Base-by-base conservation (phyloP, 2,888 invertebrate species). In the Erebia ligea region DNA sequence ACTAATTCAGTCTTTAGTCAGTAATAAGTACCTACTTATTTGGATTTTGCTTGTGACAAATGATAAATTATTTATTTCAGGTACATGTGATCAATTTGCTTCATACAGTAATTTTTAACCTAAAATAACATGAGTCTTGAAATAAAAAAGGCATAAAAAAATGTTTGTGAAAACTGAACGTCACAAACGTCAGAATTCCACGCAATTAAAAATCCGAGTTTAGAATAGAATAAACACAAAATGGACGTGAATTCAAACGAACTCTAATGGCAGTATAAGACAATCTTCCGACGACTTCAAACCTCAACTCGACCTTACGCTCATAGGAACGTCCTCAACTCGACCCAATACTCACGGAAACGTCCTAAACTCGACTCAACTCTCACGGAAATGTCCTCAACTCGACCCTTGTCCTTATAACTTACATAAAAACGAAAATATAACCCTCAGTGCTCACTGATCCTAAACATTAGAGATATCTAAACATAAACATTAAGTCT, bases 211-310 rank as follows among this genome's bases (percentile, higher is more conserved):
- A 65, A 71, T 59, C 73, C 19, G 66, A 67, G 68, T 73, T 75
- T 76, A 75, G 74, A 75, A 25, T 76, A 73, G 71, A 59, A 62
- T 25, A 56, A 57, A 61, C 42, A 45, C 45, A 61, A 67, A 73
- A 76, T 75, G 77, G 77, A 78, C 77, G 79, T 74, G 75, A 76
- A 72, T 74, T 72, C 73, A 75, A 77, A 69, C 74, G 73, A 70
- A 75, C 66, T 76, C 72, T 74, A 80, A 76, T 80, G 81, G 80
- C 79, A 79, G 81, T 78, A 75, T 77, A 66, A 70, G 74, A 78
- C 73, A 19, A 54, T 73, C 70, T 62, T 64, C 74, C 71, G 40
- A 45, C 58, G n/a, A n/a, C 59, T 10, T 25, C 57, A n/a, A 42
- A 9, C 25, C 21, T 19, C 67, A 19, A 2, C 57, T n/a, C 34